A percentile compares a stretch with the other conserved stretches of the same genome.
These are phyloP conservation scores for Tauraco hartlaubi DNA, from an alignment of 2,797 vertebrate species.

Conservation along the genomic window DNA sequence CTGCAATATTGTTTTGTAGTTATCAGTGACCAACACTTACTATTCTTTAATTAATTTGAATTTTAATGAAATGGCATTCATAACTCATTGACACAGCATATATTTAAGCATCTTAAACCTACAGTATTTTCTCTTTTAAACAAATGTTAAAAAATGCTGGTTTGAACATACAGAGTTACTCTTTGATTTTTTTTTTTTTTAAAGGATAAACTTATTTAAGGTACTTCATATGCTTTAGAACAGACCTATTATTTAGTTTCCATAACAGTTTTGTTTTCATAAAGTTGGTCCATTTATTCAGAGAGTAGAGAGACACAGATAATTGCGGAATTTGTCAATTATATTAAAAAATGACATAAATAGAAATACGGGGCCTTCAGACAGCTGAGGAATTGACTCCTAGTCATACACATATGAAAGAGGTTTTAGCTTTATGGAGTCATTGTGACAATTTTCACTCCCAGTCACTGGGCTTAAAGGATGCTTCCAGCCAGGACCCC, in stretches of 20 bases:
- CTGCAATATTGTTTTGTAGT: background rate
- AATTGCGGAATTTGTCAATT: background rate
- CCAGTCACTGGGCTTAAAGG: background rate
- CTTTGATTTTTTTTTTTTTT: background rate
- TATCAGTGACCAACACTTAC: background rate
- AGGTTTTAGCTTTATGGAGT: background rate
- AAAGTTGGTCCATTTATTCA: background rate
- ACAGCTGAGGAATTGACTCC: background rate
- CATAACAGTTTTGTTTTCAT: background rate
- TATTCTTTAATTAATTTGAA: background rate
- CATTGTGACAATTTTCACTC: background rate
- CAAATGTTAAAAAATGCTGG: rapidly evolving
- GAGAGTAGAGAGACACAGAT: background rate
- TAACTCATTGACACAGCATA: background rate
- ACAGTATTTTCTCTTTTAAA: background rate
- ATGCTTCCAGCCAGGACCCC: background rate
- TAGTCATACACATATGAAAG: background rate
- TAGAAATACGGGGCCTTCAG: background rate
- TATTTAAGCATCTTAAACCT: background rate
- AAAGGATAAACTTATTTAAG: background rate
- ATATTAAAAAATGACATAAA: background rate
- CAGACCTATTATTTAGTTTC: background rate
- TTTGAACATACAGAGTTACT: background rate
- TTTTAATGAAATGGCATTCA: background rate
- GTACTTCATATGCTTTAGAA: background rate